A percentile compares a stretch with the other conserved stretches of the same genome.
These are phyloP conservation scores for Leucoraja ocellata DNA, from an alignment of 2,797 vertebrate species.

Conservation along the genomic window DNA sequence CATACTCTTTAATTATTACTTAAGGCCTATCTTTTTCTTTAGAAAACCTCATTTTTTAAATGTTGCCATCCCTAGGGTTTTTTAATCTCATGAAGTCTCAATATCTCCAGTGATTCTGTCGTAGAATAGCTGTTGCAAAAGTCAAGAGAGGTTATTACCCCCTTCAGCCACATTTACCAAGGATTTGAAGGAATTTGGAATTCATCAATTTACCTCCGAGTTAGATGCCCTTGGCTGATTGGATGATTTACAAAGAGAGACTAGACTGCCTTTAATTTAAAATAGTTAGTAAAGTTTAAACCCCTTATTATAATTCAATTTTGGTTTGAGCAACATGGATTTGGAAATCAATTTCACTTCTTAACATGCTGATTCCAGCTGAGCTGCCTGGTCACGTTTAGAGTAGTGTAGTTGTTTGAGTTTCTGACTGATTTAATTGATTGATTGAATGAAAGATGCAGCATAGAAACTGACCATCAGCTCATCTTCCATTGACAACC, in stretches of 20 bases:
- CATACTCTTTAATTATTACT: not conserved
- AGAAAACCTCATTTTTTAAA: not conserved
- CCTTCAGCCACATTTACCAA: not conserved
- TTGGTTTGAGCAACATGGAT: not conserved
- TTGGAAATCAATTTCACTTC: not conserved
- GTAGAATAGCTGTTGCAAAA: not conserved
- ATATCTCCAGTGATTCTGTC: not conserved
- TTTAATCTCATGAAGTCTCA: not conserved
- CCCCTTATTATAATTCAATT: not conserved
- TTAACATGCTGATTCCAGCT: not conserved
- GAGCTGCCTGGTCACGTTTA: not conserved
- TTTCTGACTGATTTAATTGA: not conserved
- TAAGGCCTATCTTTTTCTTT: not conserved
- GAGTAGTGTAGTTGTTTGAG: not conserved
- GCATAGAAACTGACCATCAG: too few species aligned
- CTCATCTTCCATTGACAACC: too few species aligned
- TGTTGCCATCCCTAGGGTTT: not conserved
- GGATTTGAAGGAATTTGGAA: not conserved
- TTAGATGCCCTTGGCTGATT: not conserved
- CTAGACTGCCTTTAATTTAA: not conserved
- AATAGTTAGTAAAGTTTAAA: not conserved
- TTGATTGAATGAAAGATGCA: too few species aligned
- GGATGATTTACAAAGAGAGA: not conserved
- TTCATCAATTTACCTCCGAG: not conserved
- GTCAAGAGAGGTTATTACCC: not conserved